Evolutionary conservation across 2,113 vertebrate genomes (phyloP).

Genomic region (Ranitomeya variabilis): DNA sequence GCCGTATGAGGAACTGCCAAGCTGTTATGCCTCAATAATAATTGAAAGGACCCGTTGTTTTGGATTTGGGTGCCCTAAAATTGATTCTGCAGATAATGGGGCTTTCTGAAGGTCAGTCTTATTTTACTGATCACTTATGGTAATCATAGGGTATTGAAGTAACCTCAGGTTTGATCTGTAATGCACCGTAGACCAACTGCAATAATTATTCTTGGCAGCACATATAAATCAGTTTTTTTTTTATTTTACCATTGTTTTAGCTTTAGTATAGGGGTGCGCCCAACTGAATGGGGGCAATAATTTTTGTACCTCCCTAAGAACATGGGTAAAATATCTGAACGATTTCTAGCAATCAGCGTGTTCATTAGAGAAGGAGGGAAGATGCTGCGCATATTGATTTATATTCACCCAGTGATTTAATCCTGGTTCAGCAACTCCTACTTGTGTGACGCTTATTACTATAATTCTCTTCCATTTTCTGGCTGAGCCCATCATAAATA

Average conservation of each 20-base stretch:
- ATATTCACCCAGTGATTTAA: slow-evolving; percentile 14
- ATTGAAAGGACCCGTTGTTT: not conserved
- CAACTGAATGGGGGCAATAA: not conserved
- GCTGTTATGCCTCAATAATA: not conserved
- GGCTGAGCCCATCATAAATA: slow-evolving; percentile 27
- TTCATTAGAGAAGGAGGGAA: not conserved
- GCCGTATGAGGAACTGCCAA: not conserved
- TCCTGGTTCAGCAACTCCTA: slow-evolving; percentile 28
- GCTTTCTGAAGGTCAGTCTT: too few species aligned
- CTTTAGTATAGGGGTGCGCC: not conserved
- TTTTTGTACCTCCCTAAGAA: not conserved
- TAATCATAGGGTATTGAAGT: too few species aligned
- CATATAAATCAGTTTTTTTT: not conserved
- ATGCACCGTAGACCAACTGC: too few species aligned
- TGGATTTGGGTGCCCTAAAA: too few species aligned
- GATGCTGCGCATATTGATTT: not conserved
- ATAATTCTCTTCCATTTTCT: slow-evolving; percentile 23
- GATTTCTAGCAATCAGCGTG: not conserved
- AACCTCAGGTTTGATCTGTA: too few species aligned
- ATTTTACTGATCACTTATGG: too few species aligned
- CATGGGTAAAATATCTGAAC: not conserved
- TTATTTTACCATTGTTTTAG: not conserved
- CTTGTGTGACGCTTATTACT: slow-evolving; percentile 33
- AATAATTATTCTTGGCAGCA: not conserved
- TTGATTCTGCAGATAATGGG: too few species aligned